Base-by-base conservation (phyloP, 1,140 invertebrate species). In the Drosophila paulistorum region DNA sequence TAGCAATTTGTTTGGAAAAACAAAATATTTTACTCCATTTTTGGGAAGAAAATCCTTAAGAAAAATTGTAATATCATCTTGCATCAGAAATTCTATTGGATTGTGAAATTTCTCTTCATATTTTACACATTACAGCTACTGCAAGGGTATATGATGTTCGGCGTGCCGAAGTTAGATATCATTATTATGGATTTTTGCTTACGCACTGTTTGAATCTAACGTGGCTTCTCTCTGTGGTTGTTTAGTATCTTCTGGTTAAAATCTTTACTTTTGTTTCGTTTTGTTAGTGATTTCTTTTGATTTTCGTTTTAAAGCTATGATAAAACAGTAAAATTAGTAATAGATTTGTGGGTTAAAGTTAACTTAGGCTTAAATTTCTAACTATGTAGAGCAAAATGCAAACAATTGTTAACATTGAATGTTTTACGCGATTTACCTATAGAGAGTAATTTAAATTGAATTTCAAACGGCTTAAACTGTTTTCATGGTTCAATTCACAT, bases 401-500 rank as follows among this genome's bases (percentile, higher is more conserved):
- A 20, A 72, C 71, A 87, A 87, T 89, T 81, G 74, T 77, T 80
- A 83, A 70, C 79, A 68, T 26, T 68, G 73, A 66, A 11, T 63
- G 61, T 74, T 73, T 69, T 30, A n/a, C 23, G 60, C 20, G 73
- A 67, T 71, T 77, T 83, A 57, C 65, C 77, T 70, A 77, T 57
- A 71, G 66, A 71, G 76, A 80, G 78, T 73, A 87, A 84, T 84
- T 89, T 30, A 61, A 75, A 84, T 70, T 83, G 17, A 63, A 68
- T 80, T 70, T 64, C 33, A 61, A 68, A 48, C 30, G 26, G 14
- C n/a, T 54, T 45, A 23, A 41, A 51, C 42, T 54, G 64, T 75
- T 71, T 89, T 89, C 85, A 89, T 76, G 84, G 74, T 89, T 89
- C 84, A 74, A 81, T 89, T 84, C 58, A 71, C 84, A 70, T 72